These are phyloP conservation scores for Drosophila trapezifrons DNA, from an alignment of 1,140 invertebrate genomes.

Conservation along the genomic window DNA sequence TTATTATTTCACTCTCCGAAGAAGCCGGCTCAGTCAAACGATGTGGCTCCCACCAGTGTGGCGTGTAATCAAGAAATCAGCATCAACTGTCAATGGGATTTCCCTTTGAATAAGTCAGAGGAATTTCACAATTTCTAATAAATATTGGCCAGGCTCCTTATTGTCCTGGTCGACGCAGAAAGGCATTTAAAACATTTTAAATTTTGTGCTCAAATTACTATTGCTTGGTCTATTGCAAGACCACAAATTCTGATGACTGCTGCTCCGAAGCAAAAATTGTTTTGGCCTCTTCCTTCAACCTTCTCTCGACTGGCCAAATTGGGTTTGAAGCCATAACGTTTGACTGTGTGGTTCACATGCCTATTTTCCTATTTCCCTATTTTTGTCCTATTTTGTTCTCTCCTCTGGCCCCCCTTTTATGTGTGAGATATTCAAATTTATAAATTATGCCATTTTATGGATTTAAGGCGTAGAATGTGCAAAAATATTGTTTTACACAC, in stretches of 20 bases:
- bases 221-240: conserved; percentile 20
- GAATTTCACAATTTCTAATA: conserved; percentile 36
- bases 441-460: conserved; percentile 81
- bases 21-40: not conserved
- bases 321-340: conserved; percentile 61
- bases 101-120: conserved; percentile 40
- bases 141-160: conserved; percentile 27
- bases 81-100: conserved; percentile 66
- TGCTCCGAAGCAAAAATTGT: conserved; percentile 15
- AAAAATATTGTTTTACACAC: conserved; percentile 81
- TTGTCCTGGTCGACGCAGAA: conserved; percentile 14
- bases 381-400: not conserved
- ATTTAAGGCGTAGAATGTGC: conserved; percentile 71
- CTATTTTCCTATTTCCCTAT: conserved; percentile 5
- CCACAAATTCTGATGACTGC: conserved; percentile 45
- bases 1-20: conserved; percentile 27
- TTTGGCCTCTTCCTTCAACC: conserved; percentile 3
- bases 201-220: conserved; percentile 30
- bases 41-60: conserved; percentile 21
- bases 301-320: conserved; percentile 42
- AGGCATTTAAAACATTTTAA: conserved; percentile 46
- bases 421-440: conserved; percentile 75
- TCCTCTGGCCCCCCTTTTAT: conserved; percentile 7
- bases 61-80: conserved; percentile 43
- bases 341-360: conserved; percentile 18